Conservation (phyloP, 2,888 invertebrate genomes). For the Stenotaenia linearis region DNA sequence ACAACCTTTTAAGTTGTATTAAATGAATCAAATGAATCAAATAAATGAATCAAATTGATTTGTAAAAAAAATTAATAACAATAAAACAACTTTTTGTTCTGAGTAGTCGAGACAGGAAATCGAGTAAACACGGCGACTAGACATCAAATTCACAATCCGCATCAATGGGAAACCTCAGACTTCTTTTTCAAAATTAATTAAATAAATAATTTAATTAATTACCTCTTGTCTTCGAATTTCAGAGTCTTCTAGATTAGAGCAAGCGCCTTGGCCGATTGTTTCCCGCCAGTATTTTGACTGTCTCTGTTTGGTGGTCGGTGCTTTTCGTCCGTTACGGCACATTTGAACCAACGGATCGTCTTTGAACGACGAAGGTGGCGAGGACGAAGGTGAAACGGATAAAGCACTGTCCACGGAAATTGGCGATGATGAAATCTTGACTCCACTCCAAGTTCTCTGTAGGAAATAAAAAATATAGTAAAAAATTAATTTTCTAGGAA, state of each 20-base stretch:
- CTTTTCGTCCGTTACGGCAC: background rate
- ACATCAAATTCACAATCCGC: background rate
- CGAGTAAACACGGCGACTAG: background rate
- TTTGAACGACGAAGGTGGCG: background rate
- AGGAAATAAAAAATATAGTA: background rate
- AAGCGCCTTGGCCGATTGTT: constrained; percentile 27
- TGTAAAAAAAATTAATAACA: too few species aligned
- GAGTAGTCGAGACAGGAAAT: background rate
- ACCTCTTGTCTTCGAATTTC: constrained; percentile 36
- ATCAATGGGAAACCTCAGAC: background rate
- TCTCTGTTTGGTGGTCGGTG: constrained; percentile 27
- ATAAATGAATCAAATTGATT: too few species aligned
- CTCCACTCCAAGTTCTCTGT: constrained; percentile 37
- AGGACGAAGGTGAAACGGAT: background rate
- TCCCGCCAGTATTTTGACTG: constrained; percentile 34
- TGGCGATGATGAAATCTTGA: constrained; percentile 31
- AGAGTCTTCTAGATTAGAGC: background rate
- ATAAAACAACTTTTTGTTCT: background rate
- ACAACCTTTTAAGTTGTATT: background rate
- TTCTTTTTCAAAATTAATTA: background rate
- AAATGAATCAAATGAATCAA: background rate
- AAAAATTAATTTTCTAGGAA: background rate
- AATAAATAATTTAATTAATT: background rate
- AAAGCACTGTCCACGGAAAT: background rate
- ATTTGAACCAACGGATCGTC: background rate